These are phyloP conservation scores for Pilophorus perplexus DNA, from an alignment of 2,888 invertebrate genomes.

Conservation along the genomic window DNA sequence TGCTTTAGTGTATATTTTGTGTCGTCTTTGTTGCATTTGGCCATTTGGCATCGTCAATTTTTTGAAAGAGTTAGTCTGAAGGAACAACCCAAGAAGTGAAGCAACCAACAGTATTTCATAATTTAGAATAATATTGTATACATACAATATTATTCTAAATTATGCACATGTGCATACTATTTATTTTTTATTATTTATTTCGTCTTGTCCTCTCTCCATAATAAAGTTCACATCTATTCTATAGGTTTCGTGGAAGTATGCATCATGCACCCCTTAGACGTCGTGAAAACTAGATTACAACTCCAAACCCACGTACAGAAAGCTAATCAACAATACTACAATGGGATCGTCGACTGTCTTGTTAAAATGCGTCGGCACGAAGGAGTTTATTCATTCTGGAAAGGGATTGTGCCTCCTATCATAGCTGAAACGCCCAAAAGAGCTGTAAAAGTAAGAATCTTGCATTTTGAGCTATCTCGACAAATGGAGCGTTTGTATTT, in stretches of 20 bases:
- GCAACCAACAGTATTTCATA: too few species aligned
- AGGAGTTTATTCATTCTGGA: constrained; percentile 83
- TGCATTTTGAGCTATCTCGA: constrained; percentile 4
- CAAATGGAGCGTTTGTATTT: too few species aligned
- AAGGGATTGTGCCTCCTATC: constrained; percentile 90
- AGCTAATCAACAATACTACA: constrained; percentile 55
- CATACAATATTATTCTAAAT: too few species aligned
- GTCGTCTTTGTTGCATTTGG: too few species aligned
- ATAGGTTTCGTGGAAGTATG: constrained; percentile 86
- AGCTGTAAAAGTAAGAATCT: constrained; percentile 70
- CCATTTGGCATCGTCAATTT: too few species aligned
- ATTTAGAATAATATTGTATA: too few species aligned
- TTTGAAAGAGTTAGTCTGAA: too few species aligned
- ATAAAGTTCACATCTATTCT: constrained; percentile 31
- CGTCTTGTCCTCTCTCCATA: too few species aligned
- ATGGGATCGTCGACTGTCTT: constrained; percentile 82
- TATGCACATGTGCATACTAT: too few species aligned
- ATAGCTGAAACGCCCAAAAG: constrained; percentile 92
- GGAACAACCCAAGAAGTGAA: too few species aligned
- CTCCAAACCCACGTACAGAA: constrained; percentile 59
- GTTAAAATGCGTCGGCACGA: constrained; percentile 83
- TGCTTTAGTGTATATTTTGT: too few species aligned
- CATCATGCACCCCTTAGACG: constrained; percentile 93
- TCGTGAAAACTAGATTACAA: constrained; percentile 88
- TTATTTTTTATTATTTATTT: too few species aligned